A percentile compares a stretch with the other conserved stretches of the same genome.
phyloP scores from a whole-genome alignment of 2,113 vertebrate species.

The Boulengeromyrus knoepffleri region DNA sequence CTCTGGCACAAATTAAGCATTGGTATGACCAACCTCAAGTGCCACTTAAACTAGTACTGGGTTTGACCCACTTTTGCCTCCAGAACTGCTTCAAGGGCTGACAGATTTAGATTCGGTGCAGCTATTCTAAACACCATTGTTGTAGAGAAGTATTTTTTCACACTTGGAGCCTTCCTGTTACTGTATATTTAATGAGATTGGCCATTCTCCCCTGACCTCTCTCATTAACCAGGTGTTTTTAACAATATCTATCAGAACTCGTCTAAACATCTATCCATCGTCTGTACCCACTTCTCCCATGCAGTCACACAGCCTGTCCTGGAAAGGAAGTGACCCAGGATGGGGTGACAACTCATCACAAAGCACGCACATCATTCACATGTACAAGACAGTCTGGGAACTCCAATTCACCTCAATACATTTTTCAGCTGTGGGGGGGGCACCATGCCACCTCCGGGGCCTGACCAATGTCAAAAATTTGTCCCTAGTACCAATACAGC shows the following conservation, averaged over 20 bases:
- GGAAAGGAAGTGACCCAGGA: too few species aligned
- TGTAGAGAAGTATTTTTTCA: background rate
- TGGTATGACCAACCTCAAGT: background rate
- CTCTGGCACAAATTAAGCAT: background rate
- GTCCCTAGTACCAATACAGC: background rate
- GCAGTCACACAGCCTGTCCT: too few species aligned
- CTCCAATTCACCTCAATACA: background rate
- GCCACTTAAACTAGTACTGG: background rate
- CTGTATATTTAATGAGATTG: background rate
- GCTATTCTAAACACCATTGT: background rate
- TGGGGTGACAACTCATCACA: too few species aligned
- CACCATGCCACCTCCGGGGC: too few species aligned
- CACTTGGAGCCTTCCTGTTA: background rate
- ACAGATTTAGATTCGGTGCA: background rate
- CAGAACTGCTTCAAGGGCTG: background rate
- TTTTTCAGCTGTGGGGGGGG: background rate
- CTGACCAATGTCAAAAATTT: background rate
- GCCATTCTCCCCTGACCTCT: background rate
- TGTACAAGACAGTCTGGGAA: background rate
- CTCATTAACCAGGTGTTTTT: background rate
- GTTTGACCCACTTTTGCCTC: background rate
- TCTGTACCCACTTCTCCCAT: background rate
- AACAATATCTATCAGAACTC: background rate
- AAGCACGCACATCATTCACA: too few species aligned
- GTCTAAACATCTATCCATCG: background rate